Conservation (phyloP, 2,888 invertebrate species). For the Andricus curvator region DNA sequence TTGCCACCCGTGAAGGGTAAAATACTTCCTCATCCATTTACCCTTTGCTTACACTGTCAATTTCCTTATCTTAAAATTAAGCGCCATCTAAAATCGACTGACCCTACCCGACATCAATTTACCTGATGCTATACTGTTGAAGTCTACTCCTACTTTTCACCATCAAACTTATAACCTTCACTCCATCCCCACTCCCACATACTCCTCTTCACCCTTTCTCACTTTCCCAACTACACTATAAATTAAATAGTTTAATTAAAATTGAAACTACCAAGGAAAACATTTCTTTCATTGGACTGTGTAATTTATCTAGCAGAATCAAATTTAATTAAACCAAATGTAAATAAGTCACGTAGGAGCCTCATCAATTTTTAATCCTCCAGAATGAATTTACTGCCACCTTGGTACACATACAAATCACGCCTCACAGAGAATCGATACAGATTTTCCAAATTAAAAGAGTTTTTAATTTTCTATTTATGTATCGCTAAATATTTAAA, state of each 20-base stretch:
- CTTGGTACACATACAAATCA: conserved; percentile 20
- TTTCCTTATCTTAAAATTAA: no score
- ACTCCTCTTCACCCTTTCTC: no score
- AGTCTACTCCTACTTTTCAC: no score
- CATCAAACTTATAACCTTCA: no score
- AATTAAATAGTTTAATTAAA: conserved; percentile 3
- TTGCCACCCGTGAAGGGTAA: no score
- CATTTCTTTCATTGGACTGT: conserved; percentile 21
- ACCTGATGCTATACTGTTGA: no score
- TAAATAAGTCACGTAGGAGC: conserved; percentile 36
- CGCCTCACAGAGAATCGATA: conserved; percentile 8
- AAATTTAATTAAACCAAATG: conserved; percentile 38
- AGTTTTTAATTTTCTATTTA: conserved; percentile 4
- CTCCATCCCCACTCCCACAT: no score
- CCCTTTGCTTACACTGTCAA: no score
- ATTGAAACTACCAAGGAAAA: conserved; percentile 14
- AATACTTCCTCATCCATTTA: no score
- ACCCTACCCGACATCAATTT: no score
- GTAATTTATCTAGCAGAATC: conserved; percentile 24
- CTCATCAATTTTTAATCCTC: conserved; percentile 31
- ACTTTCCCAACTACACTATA: no score
- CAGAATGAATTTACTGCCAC: conserved; percentile 25
- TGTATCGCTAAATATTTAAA: not conserved
- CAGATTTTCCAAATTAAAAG: conserved; percentile 6
- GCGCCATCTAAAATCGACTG: no score